Evolutionary conservation across 1,140 invertebrate species (phyloP), one percentile per base, ranked within the genome.

Genomic region (Trichomalopsis sarcophagae): DNA sequence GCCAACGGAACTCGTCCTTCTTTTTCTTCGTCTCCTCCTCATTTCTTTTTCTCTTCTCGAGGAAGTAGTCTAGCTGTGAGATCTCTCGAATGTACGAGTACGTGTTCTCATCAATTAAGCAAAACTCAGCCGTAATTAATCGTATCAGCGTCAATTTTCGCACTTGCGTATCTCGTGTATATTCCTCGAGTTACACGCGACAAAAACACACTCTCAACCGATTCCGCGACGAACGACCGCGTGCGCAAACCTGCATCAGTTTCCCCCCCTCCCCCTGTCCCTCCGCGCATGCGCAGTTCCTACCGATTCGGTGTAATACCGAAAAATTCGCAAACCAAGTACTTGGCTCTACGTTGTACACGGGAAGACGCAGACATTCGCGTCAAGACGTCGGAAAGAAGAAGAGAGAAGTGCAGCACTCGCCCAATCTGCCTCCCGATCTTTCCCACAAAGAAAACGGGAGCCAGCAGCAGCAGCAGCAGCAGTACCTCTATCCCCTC

Each of bases 381-480:
- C 50, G 13, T 55, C 13, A 17, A 17, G 50, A 44, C 40, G 11
- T 21, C 50, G 14, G 17, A 55, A 21, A 55, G 33, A 27, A 50
- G 6, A 55, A 55, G 50, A 14, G 47, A 62, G 14, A 62, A 62
- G 55, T 62, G 55, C 55, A 62, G 27, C 55, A 17, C 50, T 62
- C 55, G 7, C 55, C 21, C 55, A 62, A 62, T 62, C 55, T 62
- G 17, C 55, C 55, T 62, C 55, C 21, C 55, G 55, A 62, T 62
- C 55, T 62, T 62, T 62, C 55, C 55, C 55, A 62, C 55, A 62
- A 62, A 62, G 55, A 62, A 62, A 62, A 62, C 55, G 55, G 55
- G 55, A 62, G 55, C 55, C 55, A 50, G 47, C 13, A 47, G 5
- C 44, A 47, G 44, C 44, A 47, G 44, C 44, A 50, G 47, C 47